These are phyloP conservation scores for Papilio dardanus DNA, from an alignment of 1,140 invertebrate species.

Conservation along the genomic window DNA sequence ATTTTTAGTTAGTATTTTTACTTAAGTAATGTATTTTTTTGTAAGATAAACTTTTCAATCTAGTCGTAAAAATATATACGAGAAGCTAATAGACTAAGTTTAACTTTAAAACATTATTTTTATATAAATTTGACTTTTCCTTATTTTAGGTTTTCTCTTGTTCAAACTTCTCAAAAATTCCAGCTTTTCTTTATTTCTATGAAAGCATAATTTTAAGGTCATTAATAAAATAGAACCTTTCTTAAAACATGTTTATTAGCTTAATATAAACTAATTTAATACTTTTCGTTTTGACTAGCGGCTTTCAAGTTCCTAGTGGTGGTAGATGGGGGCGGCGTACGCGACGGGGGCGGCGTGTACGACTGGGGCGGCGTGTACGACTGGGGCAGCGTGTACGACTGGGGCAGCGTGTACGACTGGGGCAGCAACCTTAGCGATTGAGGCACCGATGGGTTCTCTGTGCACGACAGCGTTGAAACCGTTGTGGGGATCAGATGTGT, in stretches of 20 bases:
- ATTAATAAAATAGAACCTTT: background rate
- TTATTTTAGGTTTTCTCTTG: no score
- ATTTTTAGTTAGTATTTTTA: no score
- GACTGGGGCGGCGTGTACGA: slow-evolving; percentile 82
- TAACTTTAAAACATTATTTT: no score
- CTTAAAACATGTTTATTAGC: slow-evolving; percentile 40
- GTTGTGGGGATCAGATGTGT: slow-evolving; percentile 83
- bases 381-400: slow-evolving; percentile 74
- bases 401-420: slow-evolving; percentile 58
- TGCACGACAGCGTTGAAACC: slow-evolving; percentile 83
- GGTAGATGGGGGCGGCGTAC: slow-evolving; percentile 58
- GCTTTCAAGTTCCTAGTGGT: slow-evolving; percentile 49
- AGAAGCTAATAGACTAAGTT: no score
- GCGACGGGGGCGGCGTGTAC: slow-evolving; percentile 56
- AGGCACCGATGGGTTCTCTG: slow-evolving; percentile 64
- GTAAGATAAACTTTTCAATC: no score
- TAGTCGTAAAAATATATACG: no score
- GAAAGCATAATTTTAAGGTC: background rate
- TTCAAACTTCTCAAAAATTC: no score
- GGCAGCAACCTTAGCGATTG: slow-evolving; percentile 60
- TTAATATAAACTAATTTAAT: slow-evolving; percentile 44
- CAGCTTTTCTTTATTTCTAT: no score
- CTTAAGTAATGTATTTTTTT: no score
- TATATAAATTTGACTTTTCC: no score
- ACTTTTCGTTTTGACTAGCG: slow-evolving; percentile 47